A percentile compares a stretch with the other conserved stretches of the same genome.
Conservation (phyloP, 2,888 invertebrate species). For the Hyalella azteca region DNA sequence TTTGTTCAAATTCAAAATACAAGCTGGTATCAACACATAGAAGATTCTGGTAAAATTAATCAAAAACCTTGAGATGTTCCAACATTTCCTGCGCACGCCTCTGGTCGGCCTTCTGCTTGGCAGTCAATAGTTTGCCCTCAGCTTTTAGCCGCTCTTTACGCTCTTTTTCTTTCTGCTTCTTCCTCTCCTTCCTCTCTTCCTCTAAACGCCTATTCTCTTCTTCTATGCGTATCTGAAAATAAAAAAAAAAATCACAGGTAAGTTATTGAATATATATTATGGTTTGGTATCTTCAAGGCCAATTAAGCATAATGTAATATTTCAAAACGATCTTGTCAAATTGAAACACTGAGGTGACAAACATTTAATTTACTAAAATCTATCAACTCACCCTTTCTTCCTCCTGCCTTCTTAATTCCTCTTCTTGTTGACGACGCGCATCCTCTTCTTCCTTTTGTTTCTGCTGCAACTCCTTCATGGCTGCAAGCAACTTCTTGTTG, state of each 20-base stretch:
- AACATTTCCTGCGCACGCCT: slow-evolving; percentile 87
- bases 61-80: slow-evolving; percentile 74
- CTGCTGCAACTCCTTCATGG: slow-evolving; percentile 90
- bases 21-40: no score
- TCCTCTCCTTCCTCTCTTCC: slow-evolving; percentile 84
- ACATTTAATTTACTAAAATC: background rate
- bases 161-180: slow-evolving; percentile 91
- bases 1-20: no score
- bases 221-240: slow-evolving; percentile 44
- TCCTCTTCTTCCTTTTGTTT: slow-evolving; percentile 91
- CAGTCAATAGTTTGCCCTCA: slow-evolving; percentile 93
- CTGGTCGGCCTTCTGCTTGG: slow-evolving; percentile 90
- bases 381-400: slow-evolving; percentile 67
- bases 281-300: no score
- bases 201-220: slow-evolving; percentile 72
- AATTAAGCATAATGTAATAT: no score
- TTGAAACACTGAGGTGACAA: background rate
- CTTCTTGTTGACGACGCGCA: slow-evolving; percentile 74
- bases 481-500: slow-evolving; percentile 83
- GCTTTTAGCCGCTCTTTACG: slow-evolving; percentile 89
- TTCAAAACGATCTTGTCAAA: no score
- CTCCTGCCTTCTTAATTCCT: slow-evolving; percentile 76
- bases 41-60: background rate
- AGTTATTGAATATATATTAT: no score
- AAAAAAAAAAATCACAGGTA: no score